Evolutionary conservation across 2,113 vertebrate genomes (phyloP).

Genomic region (Lynx canadensis): DNA sequence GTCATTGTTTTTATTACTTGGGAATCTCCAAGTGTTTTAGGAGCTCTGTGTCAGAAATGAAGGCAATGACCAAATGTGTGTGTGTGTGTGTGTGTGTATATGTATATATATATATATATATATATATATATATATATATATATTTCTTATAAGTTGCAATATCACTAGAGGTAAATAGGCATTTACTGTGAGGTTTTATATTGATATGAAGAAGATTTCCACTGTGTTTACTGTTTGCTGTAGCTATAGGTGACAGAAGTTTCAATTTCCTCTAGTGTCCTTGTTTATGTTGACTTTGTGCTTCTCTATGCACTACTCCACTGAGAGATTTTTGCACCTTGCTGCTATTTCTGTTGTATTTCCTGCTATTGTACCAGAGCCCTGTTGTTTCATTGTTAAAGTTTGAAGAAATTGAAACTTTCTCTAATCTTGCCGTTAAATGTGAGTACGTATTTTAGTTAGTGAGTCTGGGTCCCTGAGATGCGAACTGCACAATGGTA

Average conservation of each 20-base stretch:
- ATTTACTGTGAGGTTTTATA: background rate
- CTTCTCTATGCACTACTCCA: background rate
- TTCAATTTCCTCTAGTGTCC: background rate
- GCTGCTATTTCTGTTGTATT: background rate
- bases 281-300: background rate
- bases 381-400: background rate
- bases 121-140: background rate
- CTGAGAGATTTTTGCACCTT: background rate
- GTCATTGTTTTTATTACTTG: background rate
- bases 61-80: too few relatives aligned
- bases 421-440: background rate
- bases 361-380: background rate
- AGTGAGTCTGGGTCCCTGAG: background rate
- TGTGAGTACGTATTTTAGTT: background rate
- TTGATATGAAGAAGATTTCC: background rate
- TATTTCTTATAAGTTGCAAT: background rate
- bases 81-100: too few relatives aligned
- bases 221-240: background rate
- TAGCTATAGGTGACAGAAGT: background rate
- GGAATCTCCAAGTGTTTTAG: background rate
- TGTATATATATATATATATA: too few relatives aligned
- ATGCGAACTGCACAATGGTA: background rate
- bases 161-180: background rate
- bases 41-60: background rate
- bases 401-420: background rate